A percentile compares a stretch with the other conserved stretches of the same genome.
Conservation (phyloP, 2,113 vertebrate species). For the Cottus gobio region DNA sequence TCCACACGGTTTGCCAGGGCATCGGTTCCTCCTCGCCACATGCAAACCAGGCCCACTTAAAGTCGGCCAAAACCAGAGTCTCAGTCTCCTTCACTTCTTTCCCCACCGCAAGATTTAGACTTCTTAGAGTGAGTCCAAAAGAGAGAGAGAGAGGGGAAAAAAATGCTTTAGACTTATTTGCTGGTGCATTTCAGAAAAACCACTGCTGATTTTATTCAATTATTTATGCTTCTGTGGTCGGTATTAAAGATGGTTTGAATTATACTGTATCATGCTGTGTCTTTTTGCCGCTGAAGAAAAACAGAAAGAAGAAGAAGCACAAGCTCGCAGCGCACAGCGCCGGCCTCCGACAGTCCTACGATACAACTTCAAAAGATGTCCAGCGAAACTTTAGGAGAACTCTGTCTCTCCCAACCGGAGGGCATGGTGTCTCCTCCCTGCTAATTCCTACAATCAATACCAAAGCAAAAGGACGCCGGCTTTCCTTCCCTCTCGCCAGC, state of each 20-base stretch:
- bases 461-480: conserved; percentile 56
- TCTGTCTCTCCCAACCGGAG: conserved; percentile 71
- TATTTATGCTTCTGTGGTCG: conserved; percentile 85
- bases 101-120: conserved; percentile 64
- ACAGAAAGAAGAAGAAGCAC: conserved; percentile 11
- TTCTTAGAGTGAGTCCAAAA: conserved; percentile 56
- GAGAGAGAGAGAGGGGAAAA: conserved; percentile 35
- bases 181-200: conserved; percentile 75
- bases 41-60: conserved; percentile 67
- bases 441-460: conserved; percentile 73
- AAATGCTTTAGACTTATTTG: conserved; percentile 79
- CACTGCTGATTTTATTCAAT: conserved; percentile 81
- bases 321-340: conserved; percentile 17
- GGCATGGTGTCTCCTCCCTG: conserved; percentile 59
- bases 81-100: conserved; percentile 63
- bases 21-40: conserved; percentile 69
- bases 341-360: conserved; percentile 44
- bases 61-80: conserved; percentile 74
- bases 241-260: conserved; percentile 79
- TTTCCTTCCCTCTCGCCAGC: conserved; percentile 49
- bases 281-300: conserved; percentile 48
- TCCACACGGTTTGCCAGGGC: conserved; percentile 70
- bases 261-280: conserved; percentile 67
- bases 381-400: conserved; percentile 65
- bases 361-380: conserved; percentile 77